Evolutionary conservation across 2,888 invertebrate genomes (phyloP), one percentile per base, ranked within the genome.

Genomic region (Athrips mouffetella): DNA sequence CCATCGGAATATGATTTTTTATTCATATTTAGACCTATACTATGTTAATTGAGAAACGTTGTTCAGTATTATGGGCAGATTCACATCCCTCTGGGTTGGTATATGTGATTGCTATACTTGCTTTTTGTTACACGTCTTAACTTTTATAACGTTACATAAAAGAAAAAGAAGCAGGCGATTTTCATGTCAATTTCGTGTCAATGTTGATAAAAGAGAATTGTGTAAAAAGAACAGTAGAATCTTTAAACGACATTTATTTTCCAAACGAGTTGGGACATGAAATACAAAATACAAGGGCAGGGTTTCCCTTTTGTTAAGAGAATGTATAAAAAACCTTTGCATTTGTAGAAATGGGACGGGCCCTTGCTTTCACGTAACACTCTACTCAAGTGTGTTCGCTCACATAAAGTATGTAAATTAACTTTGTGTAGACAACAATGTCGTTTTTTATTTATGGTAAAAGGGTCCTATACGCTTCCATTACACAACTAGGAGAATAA

Each of bases 361-460:
- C 10, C 8, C 27, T 27, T 27, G 5, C 8, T 25, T 25, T 25
- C 25, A 25, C 25, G 25, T 6, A 25, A 25, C 25, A 25, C 25
- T 25, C 25, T 8, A 15, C 20, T 23, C 41, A 23, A 41, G 41
- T 41, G 27, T 27, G 13, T 39, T 10, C 35, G 25, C 15, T 40
- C 23, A 29, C 42, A 42, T 29, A 42, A 29, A 42, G 20, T 30
- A 42, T 42, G 29, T 29, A 42, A 42, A 42, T 30, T 42, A 42
- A 42, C 42, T 42, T 42, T 29, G 42, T 18, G 18, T n/a, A 27
- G 2, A 29, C n/a, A 18, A 42, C 42, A 29, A n/a, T 29, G 42
- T 42, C 29, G 29, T 42, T 42, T 42, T 30, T 42, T 42, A 42
- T 42, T 42, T 30, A 42, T 3, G 42, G 21, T 21, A 7, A 7